Percentiles rank a stretch among this genome's conserved stretches.
These are phyloP conservation scores for Meles meles DNA, from an alignment of 2,113 vertebrate species.

Conservation along the genomic window DNA sequence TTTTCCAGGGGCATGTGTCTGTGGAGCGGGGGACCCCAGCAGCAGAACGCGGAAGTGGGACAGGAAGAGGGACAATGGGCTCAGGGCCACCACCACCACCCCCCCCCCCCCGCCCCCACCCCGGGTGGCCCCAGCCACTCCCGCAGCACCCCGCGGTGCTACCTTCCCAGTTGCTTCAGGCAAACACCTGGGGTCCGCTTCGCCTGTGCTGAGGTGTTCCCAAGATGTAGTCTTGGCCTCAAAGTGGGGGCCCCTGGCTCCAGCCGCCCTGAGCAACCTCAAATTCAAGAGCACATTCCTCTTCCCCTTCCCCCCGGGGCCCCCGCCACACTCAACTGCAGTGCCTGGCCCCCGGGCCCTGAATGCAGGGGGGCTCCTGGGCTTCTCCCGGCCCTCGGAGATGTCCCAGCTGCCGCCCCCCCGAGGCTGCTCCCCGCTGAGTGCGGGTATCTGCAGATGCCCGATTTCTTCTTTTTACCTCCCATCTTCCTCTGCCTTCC, in stretches of 20 bases:
- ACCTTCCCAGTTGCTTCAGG: background rate
- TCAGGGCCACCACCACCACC: background rate
- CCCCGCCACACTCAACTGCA: no score
- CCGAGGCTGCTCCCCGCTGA: background rate
- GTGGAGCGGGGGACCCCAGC: background rate
- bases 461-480: background rate
- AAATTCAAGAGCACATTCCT: background rate
- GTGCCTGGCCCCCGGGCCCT: background rate
- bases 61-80: no score
- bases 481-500: background rate
- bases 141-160: background rate
- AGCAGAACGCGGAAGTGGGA: background rate
- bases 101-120: no score
- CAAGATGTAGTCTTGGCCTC: background rate
- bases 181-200: background rate
- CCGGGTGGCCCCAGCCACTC: background rate
- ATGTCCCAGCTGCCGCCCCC: rapidly evolving
- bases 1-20: background rate
- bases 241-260: background rate
- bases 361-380: background rate
- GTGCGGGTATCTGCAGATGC: background rate
- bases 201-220: background rate
- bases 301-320: background rate
- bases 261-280: background rate
- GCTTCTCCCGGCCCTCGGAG: background rate